Evolutionary conservation across 1,140 invertebrate species (phyloP).

Genomic region (Drosophila pandora): DNA sequence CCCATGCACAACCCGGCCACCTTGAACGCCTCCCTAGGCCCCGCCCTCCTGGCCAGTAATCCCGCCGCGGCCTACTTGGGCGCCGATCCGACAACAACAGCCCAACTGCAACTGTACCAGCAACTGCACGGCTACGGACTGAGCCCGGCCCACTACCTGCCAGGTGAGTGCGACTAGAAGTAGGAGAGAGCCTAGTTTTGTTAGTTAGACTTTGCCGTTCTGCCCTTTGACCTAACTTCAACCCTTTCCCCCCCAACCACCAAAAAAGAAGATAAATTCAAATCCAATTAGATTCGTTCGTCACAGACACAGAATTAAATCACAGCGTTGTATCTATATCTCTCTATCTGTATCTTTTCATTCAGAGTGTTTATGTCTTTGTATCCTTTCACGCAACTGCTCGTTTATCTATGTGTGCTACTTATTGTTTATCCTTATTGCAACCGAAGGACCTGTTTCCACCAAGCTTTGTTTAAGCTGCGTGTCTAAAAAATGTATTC

Average conservation of each 20-base stretch:
- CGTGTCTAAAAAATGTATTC: constrained; percentile 32
- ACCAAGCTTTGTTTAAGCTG: not conserved
- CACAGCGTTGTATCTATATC: constrained; percentile 35
- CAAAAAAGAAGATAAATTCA: not conserved
- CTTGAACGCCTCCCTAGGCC: constrained; percentile 47
- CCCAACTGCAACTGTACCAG: constrained; percentile 89
- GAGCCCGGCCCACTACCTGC: constrained; percentile 89
- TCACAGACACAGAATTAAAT: constrained; percentile 44
- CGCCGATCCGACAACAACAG: constrained; percentile 59
- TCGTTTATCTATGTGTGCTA: constrained; percentile 40
- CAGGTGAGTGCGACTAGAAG: constrained; percentile 82
- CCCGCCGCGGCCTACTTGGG: constrained; percentile 51
- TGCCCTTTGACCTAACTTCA: not conserved
- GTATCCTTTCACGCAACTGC: constrained; percentile 49
- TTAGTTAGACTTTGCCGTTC: constrained; percentile 8
- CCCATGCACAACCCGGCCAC: constrained; percentile 51
- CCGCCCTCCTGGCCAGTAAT: constrained; percentile 46
- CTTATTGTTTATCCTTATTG: constrained; percentile 27
- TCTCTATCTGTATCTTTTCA: constrained; percentile 35
- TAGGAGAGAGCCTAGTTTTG: constrained; percentile 2
- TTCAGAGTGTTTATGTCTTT: constrained; percentile 25
- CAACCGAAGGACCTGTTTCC: constrained; percentile 30
- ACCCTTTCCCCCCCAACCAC: not conserved
- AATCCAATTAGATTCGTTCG: constrained; percentile 17
- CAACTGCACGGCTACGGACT: constrained; percentile 90